phyloP scores from a whole-genome alignment of 2,113 vertebrate species.

The Microcebus lehilahytsara region DNA sequence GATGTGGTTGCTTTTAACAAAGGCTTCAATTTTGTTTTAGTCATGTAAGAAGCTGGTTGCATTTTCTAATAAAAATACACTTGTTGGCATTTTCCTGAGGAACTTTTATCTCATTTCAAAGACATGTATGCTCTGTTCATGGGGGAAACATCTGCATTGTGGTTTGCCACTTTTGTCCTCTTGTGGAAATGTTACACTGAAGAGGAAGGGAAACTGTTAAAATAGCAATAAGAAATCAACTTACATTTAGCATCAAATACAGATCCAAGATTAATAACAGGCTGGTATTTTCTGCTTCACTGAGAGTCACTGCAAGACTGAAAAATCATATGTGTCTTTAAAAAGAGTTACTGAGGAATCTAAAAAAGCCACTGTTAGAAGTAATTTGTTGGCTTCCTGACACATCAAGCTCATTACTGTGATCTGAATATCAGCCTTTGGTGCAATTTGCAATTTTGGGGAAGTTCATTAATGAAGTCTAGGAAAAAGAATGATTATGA shows the following conservation, averaged over 20 bases:
- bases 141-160: neutral
- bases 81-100: constrained; percentile 14
- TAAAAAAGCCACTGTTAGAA: constrained; percentile 28
- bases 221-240: constrained; percentile 27
- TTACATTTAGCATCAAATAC: constrained; percentile 39
- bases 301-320: neutral
- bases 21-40: constrained; percentile 22
- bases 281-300: constrained; percentile 50
- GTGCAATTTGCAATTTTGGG: constrained; percentile 1
- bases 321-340: constrained; percentile 54
- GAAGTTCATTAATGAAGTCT: constrained; percentile 62
- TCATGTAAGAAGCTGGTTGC: neutral
- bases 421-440: constrained; percentile 62
- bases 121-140: neutral
- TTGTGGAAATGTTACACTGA: neutral
- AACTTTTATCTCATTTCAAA: neutral
- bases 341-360: constrained; percentile 23
- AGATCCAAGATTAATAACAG: constrained; percentile 43
- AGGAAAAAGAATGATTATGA: constrained; percentile 56
- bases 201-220: constrained; percentile 46
- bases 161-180: neutral
- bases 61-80: constrained; percentile 7
- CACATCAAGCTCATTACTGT: neutral
- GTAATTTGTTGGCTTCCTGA: constrained; percentile 50
- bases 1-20: neutral